These are phyloP conservation scores for Malacoctenus gilli DNA, from an alignment of 2,797 vertebrate genomes.

Conservation along the genomic window DNA sequence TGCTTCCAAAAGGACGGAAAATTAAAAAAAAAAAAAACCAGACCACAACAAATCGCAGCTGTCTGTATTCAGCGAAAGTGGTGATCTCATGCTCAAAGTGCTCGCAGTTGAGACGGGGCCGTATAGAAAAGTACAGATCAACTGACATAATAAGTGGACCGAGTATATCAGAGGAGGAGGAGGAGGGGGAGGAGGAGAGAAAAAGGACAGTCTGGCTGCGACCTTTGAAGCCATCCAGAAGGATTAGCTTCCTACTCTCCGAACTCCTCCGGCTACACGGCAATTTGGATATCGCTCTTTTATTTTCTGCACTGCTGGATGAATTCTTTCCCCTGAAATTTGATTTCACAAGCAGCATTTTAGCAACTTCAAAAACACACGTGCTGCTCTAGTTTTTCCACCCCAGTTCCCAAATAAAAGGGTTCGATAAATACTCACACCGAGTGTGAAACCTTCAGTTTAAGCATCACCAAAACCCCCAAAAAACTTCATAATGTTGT, in stretches of 20 bases:
- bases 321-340: conserved; percentile 32
- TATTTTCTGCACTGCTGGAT: conserved; percentile 38
- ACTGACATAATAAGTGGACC: conserved; percentile 36
- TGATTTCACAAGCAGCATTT: conserved; percentile 55
- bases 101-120: conserved; percentile 40
- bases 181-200: conserved; percentile 3
- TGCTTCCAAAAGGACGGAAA: conserved; percentile 24
- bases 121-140: conserved; percentile 39
- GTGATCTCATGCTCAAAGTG: conserved; percentile 56
- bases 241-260: conserved; percentile 10
- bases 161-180: conserved; percentile 15
- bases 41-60: conserved; percentile 53
- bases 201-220: conserved; percentile 43
- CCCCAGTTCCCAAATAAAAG: neutral
- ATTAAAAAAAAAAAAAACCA: conserved; percentile 17
- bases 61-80: conserved; percentile 35
- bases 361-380: conserved; percentile 61
- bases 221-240: conserved; percentile 32
- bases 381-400: conserved; percentile 19
- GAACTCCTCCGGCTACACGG: conserved; percentile 53
- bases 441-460: conserved; percentile 8
- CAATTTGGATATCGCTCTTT: conserved; percentile 29
- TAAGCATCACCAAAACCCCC: conserved; percentile 1
- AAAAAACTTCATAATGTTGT: conserved; percentile 5
- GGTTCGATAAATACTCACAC: conserved; percentile 30